Percentiles rank a stretch among this genome's conserved stretches.
These are phyloP conservation scores for Uromys caudimaculatus DNA, from an alignment of 2,797 vertebrate species.

Conservation along the genomic window DNA sequence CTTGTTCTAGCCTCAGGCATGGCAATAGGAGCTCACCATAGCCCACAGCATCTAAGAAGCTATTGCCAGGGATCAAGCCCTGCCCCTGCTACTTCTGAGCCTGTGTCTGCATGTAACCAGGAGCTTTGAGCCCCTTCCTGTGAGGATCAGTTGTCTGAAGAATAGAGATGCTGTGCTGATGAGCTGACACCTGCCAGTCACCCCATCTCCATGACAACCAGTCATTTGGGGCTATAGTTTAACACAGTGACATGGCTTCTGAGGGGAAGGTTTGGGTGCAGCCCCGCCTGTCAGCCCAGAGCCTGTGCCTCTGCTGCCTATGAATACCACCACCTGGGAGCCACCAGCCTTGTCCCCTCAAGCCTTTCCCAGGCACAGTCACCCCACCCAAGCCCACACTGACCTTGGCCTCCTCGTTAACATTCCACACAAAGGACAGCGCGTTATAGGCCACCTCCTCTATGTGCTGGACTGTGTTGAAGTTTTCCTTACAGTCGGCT, in stretches of 20 bases:
- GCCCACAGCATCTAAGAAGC: neutral
- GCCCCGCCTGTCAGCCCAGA: neutral
- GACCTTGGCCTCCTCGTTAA: constrained; percentile 98
- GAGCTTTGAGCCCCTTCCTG: neutral
- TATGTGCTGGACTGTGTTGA: constrained; percentile 94
- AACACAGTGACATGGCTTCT: neutral
- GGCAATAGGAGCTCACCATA: neutral
- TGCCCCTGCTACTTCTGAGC: neutral
- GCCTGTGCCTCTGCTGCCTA: fast-evolving
- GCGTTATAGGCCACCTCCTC: constrained; percentile 98
- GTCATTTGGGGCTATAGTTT: neutral
- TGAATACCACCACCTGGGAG: neutral
- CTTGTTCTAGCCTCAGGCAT: neutral
- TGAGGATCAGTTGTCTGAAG: neutral
- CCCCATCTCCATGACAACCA: neutral
- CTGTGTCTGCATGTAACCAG: neutral
- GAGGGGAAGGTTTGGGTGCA: neutral
- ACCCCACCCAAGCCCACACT: neutral
- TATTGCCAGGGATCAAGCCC: neutral
- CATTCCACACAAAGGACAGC: constrained; percentile 96
- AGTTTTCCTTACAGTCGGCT: constrained; percentile 99
- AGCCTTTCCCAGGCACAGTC: neutral
- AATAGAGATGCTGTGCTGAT: neutral
- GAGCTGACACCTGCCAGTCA: neutral
- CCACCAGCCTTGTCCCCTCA: neutral